Evolutionary conservation across 2,113 vertebrate genomes (phyloP), one percentile per base, ranked within the genome.

Genomic region (Oceanodroma tethys): DNA sequence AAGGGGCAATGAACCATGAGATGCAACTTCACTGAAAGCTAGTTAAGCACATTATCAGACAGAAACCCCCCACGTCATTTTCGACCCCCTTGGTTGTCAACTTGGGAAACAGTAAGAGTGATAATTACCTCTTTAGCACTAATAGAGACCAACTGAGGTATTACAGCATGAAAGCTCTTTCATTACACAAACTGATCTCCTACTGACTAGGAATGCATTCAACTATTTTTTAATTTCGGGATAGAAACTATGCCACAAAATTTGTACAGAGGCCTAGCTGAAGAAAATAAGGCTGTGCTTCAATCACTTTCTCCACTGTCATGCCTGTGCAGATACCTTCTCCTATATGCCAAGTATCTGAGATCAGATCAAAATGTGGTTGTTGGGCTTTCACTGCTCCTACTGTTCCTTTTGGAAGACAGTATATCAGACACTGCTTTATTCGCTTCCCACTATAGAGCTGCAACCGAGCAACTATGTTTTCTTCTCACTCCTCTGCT

Each of bases 1-100:
- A 96, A 47, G 76, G 58, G 70, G 90, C 40, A 79, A 75, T 71
- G 93, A 96, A 90, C 84, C 91, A 87, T 90, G 87, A 88, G 60
- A 52, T 48, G 68, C 71, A 91, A 90, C 63, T 95, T 55, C 92
- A 93, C 4, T 90, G 50, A 93, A 81, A 88, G 63, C 47, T 38
- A 70, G 60, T 93, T 95, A 95, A 93, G 90, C 42, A 59, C 68
- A 47, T 75, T 82, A 65, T 48, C 68, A 80, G 60, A 94, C 36
- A 91, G 90, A 95, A 82, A 74, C n/a, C n/a, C n/a, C n/a, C n/a
- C n/a, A n/a, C n/a, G n/a, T n/a, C 53, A 86, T 86, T 93, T 94
- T 87, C 3, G 3, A 75, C 34, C 16, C 52, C 42, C 74, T 42
- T 43, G 59, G 70, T 81, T 84, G 68, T 89, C 84, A 93, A 32